Evolutionary conservation across 2,113 vertebrate species (phyloP).

Genomic region (Bos indicus): DNA sequence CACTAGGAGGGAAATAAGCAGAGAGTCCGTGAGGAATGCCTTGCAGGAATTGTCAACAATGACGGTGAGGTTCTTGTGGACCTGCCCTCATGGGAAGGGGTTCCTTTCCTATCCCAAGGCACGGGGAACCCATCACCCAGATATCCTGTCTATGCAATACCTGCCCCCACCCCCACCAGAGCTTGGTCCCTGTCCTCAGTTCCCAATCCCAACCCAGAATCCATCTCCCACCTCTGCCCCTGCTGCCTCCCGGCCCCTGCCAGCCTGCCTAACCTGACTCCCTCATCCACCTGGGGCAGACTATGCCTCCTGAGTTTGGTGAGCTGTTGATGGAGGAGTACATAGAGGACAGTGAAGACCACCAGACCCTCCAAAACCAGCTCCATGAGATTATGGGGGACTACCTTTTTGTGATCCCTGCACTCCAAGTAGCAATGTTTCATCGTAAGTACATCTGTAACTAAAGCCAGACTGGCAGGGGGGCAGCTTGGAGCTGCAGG

Average conservation of each 20-base stretch:
- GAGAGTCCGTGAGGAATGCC: background rate
- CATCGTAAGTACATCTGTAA: conserved; percentile 74
- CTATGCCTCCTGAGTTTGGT: conserved; percentile 12
- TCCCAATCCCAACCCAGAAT: background rate
- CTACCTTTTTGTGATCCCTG: conserved; percentile 75
- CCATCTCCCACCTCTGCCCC: background rate
- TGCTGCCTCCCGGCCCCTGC: background rate
- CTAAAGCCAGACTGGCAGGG: background rate
- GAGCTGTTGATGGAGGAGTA: conserved; percentile 78
- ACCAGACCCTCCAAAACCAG: conserved; percentile 69
- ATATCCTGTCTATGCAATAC: background rate
- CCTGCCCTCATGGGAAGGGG: too few species aligned
- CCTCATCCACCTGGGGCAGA: conserved; percentile 1
- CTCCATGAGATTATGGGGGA: conserved; percentile 83
- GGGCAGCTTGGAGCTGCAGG: background rate
- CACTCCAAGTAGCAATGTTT: conserved; percentile 77
- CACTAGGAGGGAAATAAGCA: conserved; percentile 47
- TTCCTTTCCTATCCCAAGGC: background rate
- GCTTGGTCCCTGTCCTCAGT: background rate
- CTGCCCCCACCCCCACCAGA: background rate
- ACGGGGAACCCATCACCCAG: background rate
- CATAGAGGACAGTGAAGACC: conserved; percentile 75
- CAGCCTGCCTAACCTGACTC: background rate
- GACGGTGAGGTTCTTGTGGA: background rate
- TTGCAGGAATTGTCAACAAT: background rate